Percentiles rank a stretch among this genome's conserved stretches.
phyloP scores from a whole-genome alignment of 53 echinoderm and acorn worm genomes.

The Stichopus horrens region DNA sequence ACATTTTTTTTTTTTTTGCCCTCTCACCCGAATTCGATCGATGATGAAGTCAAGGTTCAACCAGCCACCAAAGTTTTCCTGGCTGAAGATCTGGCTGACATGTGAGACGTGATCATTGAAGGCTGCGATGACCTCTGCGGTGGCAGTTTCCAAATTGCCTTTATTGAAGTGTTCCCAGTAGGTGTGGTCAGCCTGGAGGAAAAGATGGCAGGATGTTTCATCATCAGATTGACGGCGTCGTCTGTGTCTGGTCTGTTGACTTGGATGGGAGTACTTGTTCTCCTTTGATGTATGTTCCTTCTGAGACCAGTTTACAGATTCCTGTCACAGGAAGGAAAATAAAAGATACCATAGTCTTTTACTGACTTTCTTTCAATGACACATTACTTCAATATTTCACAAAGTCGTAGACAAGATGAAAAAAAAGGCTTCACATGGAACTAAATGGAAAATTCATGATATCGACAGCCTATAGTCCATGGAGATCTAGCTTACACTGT shows the following conservation, averaged over 20 bases:
- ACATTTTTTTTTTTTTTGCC: no score
- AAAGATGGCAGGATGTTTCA: slow-evolving; percentile 73
- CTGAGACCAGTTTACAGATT: slow-evolving; percentile 14
- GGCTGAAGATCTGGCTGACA: slow-evolving; percentile 67
- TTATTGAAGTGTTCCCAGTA: slow-evolving; percentile 65
- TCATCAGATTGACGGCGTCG: slow-evolving; percentile 11
- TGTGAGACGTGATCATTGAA: slow-evolving; percentile 81
- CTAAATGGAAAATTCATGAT: no score
- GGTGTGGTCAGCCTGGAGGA: slow-evolving; percentile 88
- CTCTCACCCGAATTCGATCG: slow-evolving; percentile 75
- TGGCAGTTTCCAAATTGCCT: slow-evolving; percentile 27
- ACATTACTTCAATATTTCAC: no score
- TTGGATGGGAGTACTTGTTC: slow-evolving; percentile 73
- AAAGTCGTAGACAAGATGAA: no score
- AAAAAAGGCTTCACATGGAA: no score
- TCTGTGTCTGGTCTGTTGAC: slow-evolving; percentile 30
- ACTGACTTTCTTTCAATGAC: no score
- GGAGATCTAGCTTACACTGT: no score
- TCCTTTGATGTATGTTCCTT: slow-evolving; percentile 45
- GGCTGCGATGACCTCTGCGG: slow-evolving; percentile 67
- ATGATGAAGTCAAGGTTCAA: slow-evolving; percentile 67
- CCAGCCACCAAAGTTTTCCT: slow-evolving; percentile 47
- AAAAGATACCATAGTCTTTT: neutral
- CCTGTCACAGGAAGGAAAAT: slow-evolving; percentile 11
- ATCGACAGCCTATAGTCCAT: no score